Evolutionary conservation across 2,113 vertebrate genomes (phyloP), one percentile per base, ranked within the genome.

Genomic region (Trogon surrucura): DNA sequence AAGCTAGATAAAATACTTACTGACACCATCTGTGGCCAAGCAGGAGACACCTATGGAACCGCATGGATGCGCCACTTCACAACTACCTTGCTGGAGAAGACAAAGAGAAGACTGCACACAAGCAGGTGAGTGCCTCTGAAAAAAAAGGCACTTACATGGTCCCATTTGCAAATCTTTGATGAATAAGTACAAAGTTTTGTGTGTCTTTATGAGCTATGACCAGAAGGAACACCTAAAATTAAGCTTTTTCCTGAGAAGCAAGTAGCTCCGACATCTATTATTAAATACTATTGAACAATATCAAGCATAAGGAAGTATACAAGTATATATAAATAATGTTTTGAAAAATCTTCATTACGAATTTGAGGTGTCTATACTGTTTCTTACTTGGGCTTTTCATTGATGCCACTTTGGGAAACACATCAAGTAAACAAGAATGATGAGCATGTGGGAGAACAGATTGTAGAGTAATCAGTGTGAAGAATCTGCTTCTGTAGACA

Each of bases 91-190:
- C 14, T 41, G n/a, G 6, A 13, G 23, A 75, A 87, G 16, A 58
- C 11, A 69, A 34, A 44, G 17, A 60, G 4, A 79, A 57, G 9
- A 36, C 6, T 21, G 21, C 5, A 60, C 4, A 3, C 71, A 17
- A 84, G 9, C 2, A 83, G 17, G 19, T 6, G 19, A 89, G 4
- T 0, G 0, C 2, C 16, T 56, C 53, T 27, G 22, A 38, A 69
- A 18, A 65, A 12, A 67, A 61, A 80, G 8, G 5, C 12, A 18
- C 21, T 78, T 20, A 1, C 2, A 0, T 26, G 38, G 7, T 6
- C 51, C 14, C 41, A 1, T 53, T 21, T 38, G 10, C 16, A 81
- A 45, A 15, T 36, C 22, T 51, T 16, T 12, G 9, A 56, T 44
- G 7, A 82, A 72, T 1, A 53, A 16, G 2, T 4, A 58, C 11